These are phyloP conservation scores for Lepidothrix coronata DNA, from an alignment of 2,113 vertebrate genomes.

Conservation along the genomic window DNA sequence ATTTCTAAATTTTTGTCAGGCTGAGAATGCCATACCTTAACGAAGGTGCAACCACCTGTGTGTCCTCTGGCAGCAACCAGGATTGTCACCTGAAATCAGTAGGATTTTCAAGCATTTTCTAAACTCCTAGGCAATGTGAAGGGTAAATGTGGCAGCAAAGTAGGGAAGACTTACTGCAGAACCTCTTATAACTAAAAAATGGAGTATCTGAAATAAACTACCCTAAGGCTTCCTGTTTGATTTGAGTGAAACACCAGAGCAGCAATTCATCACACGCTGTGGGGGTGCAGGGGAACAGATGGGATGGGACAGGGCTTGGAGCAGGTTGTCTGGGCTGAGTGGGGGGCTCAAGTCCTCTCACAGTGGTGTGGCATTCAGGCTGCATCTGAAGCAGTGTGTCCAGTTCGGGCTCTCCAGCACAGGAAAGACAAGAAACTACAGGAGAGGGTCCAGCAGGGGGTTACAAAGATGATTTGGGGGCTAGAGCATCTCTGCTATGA, in stretches of 20 bases:
- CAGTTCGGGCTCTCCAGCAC: neutral
- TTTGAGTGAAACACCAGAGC: neutral
- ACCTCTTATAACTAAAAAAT: neutral
- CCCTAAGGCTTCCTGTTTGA: neutral
- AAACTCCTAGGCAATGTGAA: neutral
- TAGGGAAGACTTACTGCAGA: neutral
- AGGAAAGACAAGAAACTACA: neutral
- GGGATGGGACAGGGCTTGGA: neutral
- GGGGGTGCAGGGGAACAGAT: neutral
- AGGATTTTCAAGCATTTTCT: neutral
- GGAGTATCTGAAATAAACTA: neutral
- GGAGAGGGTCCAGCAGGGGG: neutral
- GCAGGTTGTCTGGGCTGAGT: neutral
- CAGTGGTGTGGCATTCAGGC: neutral
- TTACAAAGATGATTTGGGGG: no score
- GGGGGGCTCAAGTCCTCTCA: neutral
- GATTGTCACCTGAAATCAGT: neutral
- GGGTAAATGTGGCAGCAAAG: neutral
- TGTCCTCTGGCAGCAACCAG: neutral
- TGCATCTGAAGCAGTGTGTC: neutral
- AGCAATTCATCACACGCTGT: neutral
- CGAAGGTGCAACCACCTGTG: neutral
- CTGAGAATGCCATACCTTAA: neutral
- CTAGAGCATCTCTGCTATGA: neutral
- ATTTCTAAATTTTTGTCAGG: neutral